These are phyloP conservation scores for Bungarus multicinctus DNA, from an alignment of 2,113 vertebrate genomes.

Conservation along the genomic window DNA sequence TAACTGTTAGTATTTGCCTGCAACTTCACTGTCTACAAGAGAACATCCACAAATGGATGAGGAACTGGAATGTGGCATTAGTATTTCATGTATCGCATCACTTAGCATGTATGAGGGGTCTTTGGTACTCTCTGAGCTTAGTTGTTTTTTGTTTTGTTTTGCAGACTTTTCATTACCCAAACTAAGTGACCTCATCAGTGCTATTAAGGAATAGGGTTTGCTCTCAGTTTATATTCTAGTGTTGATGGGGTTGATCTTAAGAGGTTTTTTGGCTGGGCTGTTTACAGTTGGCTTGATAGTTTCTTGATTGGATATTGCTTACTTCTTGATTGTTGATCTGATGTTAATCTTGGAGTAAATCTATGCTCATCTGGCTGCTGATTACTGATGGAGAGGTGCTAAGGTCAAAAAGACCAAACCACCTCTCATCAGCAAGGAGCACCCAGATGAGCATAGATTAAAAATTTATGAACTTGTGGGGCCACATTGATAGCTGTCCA, in stretches of 20 bases:
- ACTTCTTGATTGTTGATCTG: too few relatives aligned
- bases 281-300: too few relatives aligned
- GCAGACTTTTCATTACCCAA: not conserved
- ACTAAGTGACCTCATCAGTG: not conserved
- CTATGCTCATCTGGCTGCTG: too few relatives aligned
- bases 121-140: not conserved
- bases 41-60: not conserved
- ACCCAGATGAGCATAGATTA: too few relatives aligned
- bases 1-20: not conserved
- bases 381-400: too few relatives aligned
- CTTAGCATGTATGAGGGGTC: not conserved
- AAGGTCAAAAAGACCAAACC: too few relatives aligned
- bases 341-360: too few relatives aligned
- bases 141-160: not conserved
- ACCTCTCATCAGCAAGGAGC: too few relatives aligned
- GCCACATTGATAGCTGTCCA: too few relatives aligned
- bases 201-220: not conserved
- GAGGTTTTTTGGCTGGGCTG: too few relatives aligned
- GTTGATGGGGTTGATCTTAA: not conserved
- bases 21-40: not conserved
- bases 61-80: not conserved
- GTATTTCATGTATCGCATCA: not conserved
- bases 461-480: too few relatives aligned
- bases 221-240: not conserved
- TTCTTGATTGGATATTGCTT: too few relatives aligned